Percentiles rank a stretch among this genome's conserved stretches.
Conservation (phyloP, 2,797 vertebrate genomes). For the Prionace glauca region DNA sequence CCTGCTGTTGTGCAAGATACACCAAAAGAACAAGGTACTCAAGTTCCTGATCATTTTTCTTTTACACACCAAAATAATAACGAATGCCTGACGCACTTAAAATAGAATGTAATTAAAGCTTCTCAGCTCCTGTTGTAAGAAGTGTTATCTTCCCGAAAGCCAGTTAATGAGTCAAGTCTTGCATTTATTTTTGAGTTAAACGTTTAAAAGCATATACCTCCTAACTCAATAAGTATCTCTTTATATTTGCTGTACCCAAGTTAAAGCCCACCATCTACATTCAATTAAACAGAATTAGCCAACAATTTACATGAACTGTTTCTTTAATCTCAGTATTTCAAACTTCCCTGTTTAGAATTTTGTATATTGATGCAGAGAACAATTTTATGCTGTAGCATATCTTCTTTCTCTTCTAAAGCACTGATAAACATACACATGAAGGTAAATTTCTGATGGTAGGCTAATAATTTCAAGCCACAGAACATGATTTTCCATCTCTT, state of each 20-base stretch:
- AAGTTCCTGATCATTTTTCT: slow-evolving; percentile 4
- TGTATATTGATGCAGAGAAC: background rate
- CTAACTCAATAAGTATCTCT: background rate
- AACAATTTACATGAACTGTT: background rate
- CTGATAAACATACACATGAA: background rate
- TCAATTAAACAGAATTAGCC: background rate
- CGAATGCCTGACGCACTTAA: background rate
- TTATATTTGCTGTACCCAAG: background rate
- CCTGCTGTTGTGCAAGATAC: slow-evolving; percentile 74
- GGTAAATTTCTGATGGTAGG: background rate
- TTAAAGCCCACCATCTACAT: background rate
- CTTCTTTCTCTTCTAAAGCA: too few relatives aligned
- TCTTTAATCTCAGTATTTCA: background rate
- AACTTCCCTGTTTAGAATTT: background rate
- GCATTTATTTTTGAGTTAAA: background rate
- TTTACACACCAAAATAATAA: background rate
- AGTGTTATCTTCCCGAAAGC: background rate
- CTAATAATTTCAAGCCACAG: background rate
- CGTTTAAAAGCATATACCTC: background rate
- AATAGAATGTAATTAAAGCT: background rate
- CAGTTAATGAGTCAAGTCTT: background rate
- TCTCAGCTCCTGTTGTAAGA: background rate
- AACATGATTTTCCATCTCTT: background rate
- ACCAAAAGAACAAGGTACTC: slow-evolving; percentile 78
- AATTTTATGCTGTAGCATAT: background rate